Base-by-base conservation (phyloP, 1,140 invertebrate genomes). In the Zaprionus ornatus region DNA sequence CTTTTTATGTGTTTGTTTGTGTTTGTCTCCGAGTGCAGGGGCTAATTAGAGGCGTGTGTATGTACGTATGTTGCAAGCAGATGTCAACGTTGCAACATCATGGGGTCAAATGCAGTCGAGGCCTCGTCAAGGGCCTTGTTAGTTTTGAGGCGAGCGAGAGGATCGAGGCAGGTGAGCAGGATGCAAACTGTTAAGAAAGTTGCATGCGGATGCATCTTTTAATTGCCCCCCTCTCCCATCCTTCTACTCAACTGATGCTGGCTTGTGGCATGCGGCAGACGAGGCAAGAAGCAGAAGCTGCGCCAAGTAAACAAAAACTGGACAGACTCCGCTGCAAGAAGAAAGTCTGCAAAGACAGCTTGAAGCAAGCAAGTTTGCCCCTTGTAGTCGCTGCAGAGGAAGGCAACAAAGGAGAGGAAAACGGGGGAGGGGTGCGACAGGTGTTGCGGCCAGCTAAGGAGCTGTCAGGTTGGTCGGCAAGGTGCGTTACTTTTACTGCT, bases 401-500 rank as follows among this genome's bases (percentile, higher is more conserved):
- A 13, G 42, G 29, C 50, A 23, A 40, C 50, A 62, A 7, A 62
- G 48, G 21, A 10, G 48, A 17, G 7, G 5, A 35, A 5, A 15
- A 13, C 5, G 23, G 63, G 13, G 0, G 17, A 4, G 10, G 23
- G 48, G 23, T 5, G 63, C 1, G 40, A 50, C 55, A 68, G 55
- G 19, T 57, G 65, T 15, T 56, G 68, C 55, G 60, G 62, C 54
- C 74, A 65, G 73, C 74, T 64, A 76, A 76, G 74, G 74, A 76
- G 74, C 71, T 74, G 67, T 71, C 74, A 71, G 68, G 60, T 72
- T 76, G 70, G 70, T 73, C 56, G 45, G 63, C 77, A 76, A 79
- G 77, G 77, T 80, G 83, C 85, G 77, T 87, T 88, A 88, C 84
- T 87, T 87, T 87, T 87, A 87, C 84, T 87, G 84, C 56, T 40